Conservation (phyloP, 2,797 vertebrate species). For the Micromesistius poutassou region DNA sequence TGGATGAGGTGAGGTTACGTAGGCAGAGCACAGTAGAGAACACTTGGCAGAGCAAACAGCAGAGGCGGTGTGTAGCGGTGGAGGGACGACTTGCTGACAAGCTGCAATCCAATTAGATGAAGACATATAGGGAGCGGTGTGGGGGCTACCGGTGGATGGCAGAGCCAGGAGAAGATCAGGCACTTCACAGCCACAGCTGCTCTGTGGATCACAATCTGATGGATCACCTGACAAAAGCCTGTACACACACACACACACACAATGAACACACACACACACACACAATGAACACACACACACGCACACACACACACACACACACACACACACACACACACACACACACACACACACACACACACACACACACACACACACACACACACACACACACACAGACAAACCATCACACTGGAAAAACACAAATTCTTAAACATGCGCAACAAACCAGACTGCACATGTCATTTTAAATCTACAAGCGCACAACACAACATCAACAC, state of each 20-base stretch:
- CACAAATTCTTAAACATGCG: not conserved
- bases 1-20: not conserved
- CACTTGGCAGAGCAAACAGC: conserved; percentile 16
- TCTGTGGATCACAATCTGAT: conserved; percentile 35
- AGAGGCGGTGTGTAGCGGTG: conserved; percentile 39
- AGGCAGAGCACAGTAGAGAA: not conserved
- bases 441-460: not conserved
- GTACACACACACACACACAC: conserved; percentile 13
- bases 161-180: conserved; percentile 63
- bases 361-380: conserved; percentile 28
- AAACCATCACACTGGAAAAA: not conserved
- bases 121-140: conserved; percentile 64
- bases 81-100: conserved; percentile 65
- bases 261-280: too few relatives aligned
- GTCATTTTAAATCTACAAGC: not conserved
- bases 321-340: not conserved
- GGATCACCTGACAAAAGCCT: conserved; percentile 36
- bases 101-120: conserved; percentile 67
- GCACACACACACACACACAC: conserved; percentile 13
- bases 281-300: conserved; percentile 21
- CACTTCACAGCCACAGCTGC: conserved; percentile 39
- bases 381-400: not conserved
- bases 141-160: conserved; percentile 52
- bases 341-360: not conserved
- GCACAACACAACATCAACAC: not conserved